Evolutionary conservation across 2,797 vertebrate species (phyloP).

Genomic region (Sparus aurata): DNA sequence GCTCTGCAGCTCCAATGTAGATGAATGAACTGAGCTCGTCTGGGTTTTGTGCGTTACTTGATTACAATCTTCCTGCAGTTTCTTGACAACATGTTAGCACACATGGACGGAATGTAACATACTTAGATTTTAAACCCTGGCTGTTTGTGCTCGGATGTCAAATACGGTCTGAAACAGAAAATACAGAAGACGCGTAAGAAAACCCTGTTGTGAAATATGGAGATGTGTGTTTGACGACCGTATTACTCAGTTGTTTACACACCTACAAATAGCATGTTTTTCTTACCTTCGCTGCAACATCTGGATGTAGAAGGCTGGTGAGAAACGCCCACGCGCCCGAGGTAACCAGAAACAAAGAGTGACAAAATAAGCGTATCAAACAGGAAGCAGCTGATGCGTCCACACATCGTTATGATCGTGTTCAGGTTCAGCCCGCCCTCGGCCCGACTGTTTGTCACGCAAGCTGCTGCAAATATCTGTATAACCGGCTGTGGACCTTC

Average conservation of each 20-base stretch:
- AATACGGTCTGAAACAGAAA: no score
- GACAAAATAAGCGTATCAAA: not conserved
- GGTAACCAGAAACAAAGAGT: not conserved
- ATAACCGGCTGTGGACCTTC: not conserved
- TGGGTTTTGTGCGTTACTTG: no score
- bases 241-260: not conserved
- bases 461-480: not conserved
- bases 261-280: not conserved
- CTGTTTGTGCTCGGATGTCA: no score
- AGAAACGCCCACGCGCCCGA: not conserved
- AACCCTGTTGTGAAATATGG: no score
- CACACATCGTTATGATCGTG: not conserved
- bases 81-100: no score
- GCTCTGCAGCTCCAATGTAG: no score
- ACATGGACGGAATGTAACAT: no score
- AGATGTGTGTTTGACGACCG: not conserved
- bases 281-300: not conserved
- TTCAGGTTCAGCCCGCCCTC: constrained; percentile 5
- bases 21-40: no score
- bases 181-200: no score
- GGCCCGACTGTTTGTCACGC: constrained; percentile 16
- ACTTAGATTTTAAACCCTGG: no score
- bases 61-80: no score
- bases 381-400: not conserved
- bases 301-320: not conserved